Evolutionary conservation across 1,140 invertebrate genomes (phyloP).

Genomic region (Littorina saxatilis): DNA sequence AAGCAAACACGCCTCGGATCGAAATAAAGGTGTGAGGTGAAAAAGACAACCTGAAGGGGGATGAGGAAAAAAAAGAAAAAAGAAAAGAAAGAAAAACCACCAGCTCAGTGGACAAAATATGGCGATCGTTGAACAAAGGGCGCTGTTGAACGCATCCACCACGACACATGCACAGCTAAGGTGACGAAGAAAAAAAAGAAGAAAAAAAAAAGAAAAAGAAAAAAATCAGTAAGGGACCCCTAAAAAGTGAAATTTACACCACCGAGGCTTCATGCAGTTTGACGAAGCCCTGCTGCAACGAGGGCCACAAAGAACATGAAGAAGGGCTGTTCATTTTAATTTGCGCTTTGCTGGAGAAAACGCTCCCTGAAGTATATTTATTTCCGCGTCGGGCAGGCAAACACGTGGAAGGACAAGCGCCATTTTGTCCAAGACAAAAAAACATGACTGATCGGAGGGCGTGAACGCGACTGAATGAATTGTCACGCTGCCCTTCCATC

Average conservation of each 20-base stretch:
- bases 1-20: neutral
- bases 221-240: neutral
- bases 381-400: neutral
- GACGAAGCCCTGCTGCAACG: too few relatives aligned
- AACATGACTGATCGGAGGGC: conserved; percentile 22
- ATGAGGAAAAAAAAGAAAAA: too few relatives aligned
- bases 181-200: neutral
- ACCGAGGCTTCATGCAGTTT: too few relatives aligned
- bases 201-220: neutral
- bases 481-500: conserved; percentile 12
- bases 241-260: too few relatives aligned
- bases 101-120: too few relatives aligned
- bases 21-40: neutral
- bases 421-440: conserved; percentile 14
- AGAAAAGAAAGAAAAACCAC: neutral
- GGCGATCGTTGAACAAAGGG: too few relatives aligned
- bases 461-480: conserved; percentile 25
- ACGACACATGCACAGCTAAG: too few relatives aligned
- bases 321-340: conserved; percentile 14
- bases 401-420: neutral
- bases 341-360: neutral
- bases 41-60: neutral
- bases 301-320: neutral
- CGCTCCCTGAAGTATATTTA: neutral
- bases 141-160: too few relatives aligned